phyloP scores from a whole-genome alignment of 2,113 vertebrate species.

The Alexandromys fortis region DNA sequence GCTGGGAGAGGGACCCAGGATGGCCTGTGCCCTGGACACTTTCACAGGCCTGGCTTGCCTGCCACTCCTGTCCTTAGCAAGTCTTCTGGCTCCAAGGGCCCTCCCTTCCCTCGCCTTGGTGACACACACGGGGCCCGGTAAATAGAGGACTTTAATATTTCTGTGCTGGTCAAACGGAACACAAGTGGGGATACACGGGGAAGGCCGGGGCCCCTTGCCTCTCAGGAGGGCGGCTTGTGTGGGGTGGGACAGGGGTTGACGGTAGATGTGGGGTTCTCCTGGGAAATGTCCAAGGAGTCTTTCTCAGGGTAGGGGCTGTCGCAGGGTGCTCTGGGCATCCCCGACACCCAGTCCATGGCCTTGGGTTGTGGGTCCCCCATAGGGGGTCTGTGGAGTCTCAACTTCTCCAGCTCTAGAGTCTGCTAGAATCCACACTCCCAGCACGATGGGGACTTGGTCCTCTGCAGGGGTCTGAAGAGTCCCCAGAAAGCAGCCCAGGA shows the following conservation, averaged over 20 bases:
- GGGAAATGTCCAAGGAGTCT: constrained; percentile 70
- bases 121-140: constrained; percentile 76
- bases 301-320: constrained; percentile 67
- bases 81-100: rapidly evolving
- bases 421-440: constrained; percentile 76
- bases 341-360: constrained; percentile 57
- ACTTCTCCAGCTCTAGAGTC: constrained; percentile 58
- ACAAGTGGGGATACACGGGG: constrained; percentile 74
- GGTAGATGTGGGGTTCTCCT: background rate
- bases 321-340: background rate
- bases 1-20: background rate
- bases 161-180: constrained; percentile 81
- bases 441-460: constrained; percentile 77
- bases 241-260: background rate
- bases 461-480: constrained; percentile 58
- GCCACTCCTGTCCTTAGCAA: background rate
- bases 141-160: constrained; percentile 83
- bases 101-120: background rate
- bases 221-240: constrained; percentile 63
- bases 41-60: background rate
- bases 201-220: constrained; percentile 49
- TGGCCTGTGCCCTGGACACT: background rate
- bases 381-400: constrained; percentile 76
- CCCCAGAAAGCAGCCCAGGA: constrained; percentile 68
- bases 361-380: constrained; percentile 71